Percentiles rank a stretch among this genome's conserved stretches.
These are phyloP conservation scores for Globodera rostochiensis DNA, from an alignment of 1,140 invertebrate genomes.

Conservation along the genomic window DNA sequence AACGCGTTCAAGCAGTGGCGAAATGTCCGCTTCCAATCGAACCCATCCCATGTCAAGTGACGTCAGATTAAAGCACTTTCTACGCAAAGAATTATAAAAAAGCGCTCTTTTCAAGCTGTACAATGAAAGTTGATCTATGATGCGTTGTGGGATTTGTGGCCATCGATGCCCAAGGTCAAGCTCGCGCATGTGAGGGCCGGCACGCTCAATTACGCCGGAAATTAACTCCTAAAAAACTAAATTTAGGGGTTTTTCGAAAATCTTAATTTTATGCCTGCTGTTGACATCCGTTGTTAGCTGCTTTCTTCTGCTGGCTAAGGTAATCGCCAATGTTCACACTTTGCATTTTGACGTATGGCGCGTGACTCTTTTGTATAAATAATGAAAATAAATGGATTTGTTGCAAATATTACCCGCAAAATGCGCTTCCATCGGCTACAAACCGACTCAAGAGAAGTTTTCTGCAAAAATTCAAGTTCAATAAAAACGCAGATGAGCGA, in stretches of 20 bases:
- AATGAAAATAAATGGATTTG: background rate
- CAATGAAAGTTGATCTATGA: conserved; percentile 34
- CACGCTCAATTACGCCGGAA: conserved; percentile 34
- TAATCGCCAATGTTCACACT: conserved; percentile 25
- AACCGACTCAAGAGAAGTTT: conserved; percentile 35
- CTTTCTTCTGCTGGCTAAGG: conserved; percentile 13
- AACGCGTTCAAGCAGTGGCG: conserved; percentile 34
- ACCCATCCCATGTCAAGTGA: conserved; percentile 38
- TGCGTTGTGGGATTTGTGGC: conserved; percentile 33
- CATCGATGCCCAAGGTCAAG: conserved; percentile 37
- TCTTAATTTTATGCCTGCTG: background rate
- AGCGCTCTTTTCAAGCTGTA: background rate
- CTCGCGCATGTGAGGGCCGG: conserved; percentile 31
- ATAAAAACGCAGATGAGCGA: conserved; percentile 30
- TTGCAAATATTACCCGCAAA: conserved; percentile 5
- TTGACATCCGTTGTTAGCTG: background rate
- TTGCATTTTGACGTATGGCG: conserved; percentile 20
- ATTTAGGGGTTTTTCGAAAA: background rate
- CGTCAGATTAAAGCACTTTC: conserved; percentile 36
- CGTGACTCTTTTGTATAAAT: conserved; percentile 25
- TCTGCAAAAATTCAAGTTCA: conserved; percentile 37
- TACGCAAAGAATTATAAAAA: conserved; percentile 3
- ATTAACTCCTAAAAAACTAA: conserved; percentile 23
- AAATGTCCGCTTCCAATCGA: conserved; percentile 38
- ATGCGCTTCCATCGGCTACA: conserved; percentile 33